Base-by-base conservation (phyloP, 2,888 invertebrate genomes). In the Brenthis ino region DNA sequence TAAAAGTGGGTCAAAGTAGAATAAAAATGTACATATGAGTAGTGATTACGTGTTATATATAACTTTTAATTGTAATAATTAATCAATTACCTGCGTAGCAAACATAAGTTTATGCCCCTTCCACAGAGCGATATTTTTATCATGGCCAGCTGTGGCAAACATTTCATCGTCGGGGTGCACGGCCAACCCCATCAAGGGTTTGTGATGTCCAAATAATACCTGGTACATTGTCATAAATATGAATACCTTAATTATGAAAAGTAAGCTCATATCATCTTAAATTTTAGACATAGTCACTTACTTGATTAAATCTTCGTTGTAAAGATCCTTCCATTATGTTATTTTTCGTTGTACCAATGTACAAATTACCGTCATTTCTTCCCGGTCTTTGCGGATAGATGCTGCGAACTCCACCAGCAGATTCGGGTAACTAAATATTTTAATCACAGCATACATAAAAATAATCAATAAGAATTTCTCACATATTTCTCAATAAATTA, bases 101-200 rank as follows among this genome's bases (percentile, higher is more conserved):
- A 98, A 98, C 57, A 97, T 94, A 13, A 98, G 93, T 88, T 97
- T 97, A 83, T 97, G 97, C 70, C 97, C 96, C 71, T 97, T 95
- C 98, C 98, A 98, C 57, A 98, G 91, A 3, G 97, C 97, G 73
- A 98, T 97, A 77, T 96, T 96, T 84, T 97, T 97, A 85, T 98
- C 98, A 79, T 97, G 96, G 0, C 98, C 98, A 1, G 98, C 98
- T 0, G 98, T 97, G 1, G 98, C 97, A 81, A 98, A 98, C 75
- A 97, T 94, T 86, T 98, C 98, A 80, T 97, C 97, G 77, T 97
- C 97, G 0, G 98, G 98, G 86, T 98, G 98, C 2, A 97, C 96
- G 3, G 97, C 97, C 67, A 98, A 86, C 0, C 98, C 98, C 95
- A 97, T 96, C 4, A 98, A 92, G 84, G 97, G 97, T 68, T 97